Conservation (phyloP, 2,113 vertebrate species). For the Narcine bancroftii region DNA sequence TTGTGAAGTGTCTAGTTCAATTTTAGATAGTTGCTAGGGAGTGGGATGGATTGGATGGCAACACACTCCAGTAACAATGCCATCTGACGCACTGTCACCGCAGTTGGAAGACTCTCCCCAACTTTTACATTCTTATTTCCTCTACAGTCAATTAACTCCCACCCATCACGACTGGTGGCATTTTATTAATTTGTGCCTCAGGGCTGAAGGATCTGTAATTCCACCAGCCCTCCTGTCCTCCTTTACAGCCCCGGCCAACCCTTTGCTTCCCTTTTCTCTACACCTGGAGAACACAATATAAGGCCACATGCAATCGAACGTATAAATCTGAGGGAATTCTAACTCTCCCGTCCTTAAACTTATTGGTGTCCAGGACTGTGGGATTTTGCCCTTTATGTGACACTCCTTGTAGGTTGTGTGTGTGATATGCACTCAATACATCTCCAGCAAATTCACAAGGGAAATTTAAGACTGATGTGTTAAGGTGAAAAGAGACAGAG, state of each 20-base stretch:
- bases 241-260: background rate
- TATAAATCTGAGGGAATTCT: too few species aligned
- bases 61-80: background rate
- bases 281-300: too few species aligned
- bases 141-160: background rate
- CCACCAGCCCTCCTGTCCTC: background rate
- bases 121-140: too few species aligned
- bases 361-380: background rate
- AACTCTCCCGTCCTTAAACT: background rate
- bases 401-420: background rate
- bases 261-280: background rate
- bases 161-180: background rate
- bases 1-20: background rate
- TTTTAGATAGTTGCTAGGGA: too few species aligned
- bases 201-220: background rate
- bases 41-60: background rate
- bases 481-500: background rate
- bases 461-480: background rate
- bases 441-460: background rate
- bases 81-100: too few species aligned
- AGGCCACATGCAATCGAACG: too few species aligned
- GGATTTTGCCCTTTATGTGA: background rate
- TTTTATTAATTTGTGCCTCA: background rate
- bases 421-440: background rate
- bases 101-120: too few species aligned